Percentiles rank a stretch among this genome's conserved stretches.
Conservation (phyloP, 2,888 invertebrate species). For the Rhyacophila evoluta region DNA sequence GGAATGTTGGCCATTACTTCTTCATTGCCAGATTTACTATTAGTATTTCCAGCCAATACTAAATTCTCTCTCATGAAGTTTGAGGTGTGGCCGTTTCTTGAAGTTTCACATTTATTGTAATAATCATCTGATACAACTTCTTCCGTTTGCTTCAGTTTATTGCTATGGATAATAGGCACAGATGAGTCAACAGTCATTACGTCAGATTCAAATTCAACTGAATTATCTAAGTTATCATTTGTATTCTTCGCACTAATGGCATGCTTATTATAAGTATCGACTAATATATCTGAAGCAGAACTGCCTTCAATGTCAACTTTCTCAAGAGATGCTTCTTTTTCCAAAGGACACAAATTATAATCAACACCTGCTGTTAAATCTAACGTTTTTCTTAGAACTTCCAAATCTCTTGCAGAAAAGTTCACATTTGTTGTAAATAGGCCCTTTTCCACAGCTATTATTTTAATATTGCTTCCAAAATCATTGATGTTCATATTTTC, state of each 20-base stretch:
- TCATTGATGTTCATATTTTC: neutral
- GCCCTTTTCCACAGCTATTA: neutral
- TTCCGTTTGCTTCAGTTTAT: neutral
- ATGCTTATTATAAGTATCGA: neutral
- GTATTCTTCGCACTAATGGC: neutral
- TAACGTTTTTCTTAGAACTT: neutral
- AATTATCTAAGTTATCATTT: neutral
- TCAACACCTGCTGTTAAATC: neutral
- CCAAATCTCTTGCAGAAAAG: neutral
- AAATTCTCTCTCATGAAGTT: neutral
- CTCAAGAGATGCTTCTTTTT: neutral
- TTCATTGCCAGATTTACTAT: neutral
- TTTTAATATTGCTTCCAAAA: constrained; percentile 11
- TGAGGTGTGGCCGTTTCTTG: neutral
- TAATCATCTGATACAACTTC: neutral
- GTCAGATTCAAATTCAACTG: neutral
- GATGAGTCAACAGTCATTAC: neutral
- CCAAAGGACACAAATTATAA: neutral
- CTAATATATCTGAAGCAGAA: neutral
- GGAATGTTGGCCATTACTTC: neutral
- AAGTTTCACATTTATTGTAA: neutral
- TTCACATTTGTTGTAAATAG: neutral
- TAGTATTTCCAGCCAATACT: neutral
- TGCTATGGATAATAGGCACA: neutral
- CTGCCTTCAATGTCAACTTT: neutral